Conservation (phyloP, 2,888 invertebrate species). For the Gibbula magus region DNA sequence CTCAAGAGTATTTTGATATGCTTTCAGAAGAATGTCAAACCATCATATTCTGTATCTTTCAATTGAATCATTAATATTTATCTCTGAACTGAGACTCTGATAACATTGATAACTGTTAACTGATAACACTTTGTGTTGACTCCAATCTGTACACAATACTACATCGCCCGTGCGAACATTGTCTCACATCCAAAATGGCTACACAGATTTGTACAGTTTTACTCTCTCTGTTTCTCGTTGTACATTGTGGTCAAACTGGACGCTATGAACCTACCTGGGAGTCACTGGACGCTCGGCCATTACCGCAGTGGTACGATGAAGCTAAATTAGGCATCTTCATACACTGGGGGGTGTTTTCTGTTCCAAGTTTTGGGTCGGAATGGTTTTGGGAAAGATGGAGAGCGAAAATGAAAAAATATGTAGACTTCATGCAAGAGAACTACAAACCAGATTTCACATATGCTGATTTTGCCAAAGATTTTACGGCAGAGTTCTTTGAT, state of each 20-base stretch:
- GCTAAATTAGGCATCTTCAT: conserved; percentile 94
- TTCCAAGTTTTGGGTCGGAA: conserved; percentile 86
- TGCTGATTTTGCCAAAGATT: conserved; percentile 39
- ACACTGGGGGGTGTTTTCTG: conserved; percentile 95
- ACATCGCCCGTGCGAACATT: no score
- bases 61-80: no score
- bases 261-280: conserved; percentile 84
- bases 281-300: conserved; percentile 87
- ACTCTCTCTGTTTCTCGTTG: no score
- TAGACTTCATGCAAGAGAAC: conserved; percentile 41
- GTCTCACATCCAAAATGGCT: no score
- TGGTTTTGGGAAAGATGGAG: conserved; percentile 73
- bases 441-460: conserved; percentile 46
- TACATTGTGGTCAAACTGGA: no score
- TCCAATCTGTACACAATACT: neutral
- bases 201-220: no score
- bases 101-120: neutral
- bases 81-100: no score
- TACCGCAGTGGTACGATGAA: conserved; percentile 92
- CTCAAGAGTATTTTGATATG: no score
- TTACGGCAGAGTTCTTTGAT: conserved; percentile 42
- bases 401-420: neutral
- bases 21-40: no score
- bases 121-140: neutral
- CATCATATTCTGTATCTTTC: no score